A percentile compares a stretch with the other conserved stretches of the same genome.
phyloP scores from a whole-genome alignment of 1,140 invertebrate species.

The Lanistes nyassanus region DNA sequence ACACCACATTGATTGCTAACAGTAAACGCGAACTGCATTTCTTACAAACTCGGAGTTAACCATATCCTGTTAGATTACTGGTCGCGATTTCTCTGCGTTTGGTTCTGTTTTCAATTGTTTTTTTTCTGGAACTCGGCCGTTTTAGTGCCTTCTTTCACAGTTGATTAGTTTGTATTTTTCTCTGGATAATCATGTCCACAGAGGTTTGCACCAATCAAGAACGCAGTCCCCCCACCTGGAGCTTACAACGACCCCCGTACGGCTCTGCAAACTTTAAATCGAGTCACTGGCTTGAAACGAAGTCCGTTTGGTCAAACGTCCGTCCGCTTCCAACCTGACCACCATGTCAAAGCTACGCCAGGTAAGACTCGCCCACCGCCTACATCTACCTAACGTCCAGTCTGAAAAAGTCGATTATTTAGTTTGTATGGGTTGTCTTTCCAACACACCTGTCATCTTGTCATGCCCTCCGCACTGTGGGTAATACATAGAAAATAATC shows the following conservation, averaged over 20 bases:
- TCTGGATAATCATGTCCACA: constrained; percentile 29
- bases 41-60: background rate
- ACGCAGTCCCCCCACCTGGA: constrained; percentile 58
- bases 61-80: background rate
- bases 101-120: background rate
- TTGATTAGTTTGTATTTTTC: background rate
- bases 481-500: too few species aligned
- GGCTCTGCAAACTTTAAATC: constrained; percentile 57
- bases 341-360: constrained; percentile 46
- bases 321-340: constrained; percentile 54
- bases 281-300: constrained; percentile 61
- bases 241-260: constrained; percentile 64
- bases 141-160: background rate
- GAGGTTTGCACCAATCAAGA: constrained; percentile 56
- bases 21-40: background rate
- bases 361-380: constrained; percentile 26
- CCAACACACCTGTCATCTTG: background rate
- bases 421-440: background rate
- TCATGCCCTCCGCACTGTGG: background rate
- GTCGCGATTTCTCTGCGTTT: background rate
- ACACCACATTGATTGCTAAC: background rate
- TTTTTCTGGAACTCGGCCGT: background rate
- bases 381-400: too few species aligned
- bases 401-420: too few species aligned
- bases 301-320: constrained; percentile 66